A percentile compares a stretch with the other conserved stretches of the same genome.
phyloP scores from a whole-genome alignment of 2,113 vertebrate species.

The Puffinus mauretanicus region DNA sequence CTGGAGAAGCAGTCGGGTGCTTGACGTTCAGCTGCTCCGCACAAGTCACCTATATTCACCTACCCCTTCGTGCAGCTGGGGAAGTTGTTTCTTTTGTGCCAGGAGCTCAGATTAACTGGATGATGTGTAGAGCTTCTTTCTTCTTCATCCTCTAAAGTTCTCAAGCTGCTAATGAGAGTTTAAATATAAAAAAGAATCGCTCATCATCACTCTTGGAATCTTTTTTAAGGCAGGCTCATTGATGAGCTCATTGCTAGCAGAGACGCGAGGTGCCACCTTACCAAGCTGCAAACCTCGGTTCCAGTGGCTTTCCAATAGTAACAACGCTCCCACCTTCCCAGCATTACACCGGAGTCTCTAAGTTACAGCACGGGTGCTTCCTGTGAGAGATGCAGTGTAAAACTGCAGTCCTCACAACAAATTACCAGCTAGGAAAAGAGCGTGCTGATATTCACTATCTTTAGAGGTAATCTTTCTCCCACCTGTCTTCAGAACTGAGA shows the following conservation, averaged over 20 bases:
- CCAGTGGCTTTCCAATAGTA: not conserved
- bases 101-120: not conserved
- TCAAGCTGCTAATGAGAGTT: not conserved
- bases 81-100: not conserved
- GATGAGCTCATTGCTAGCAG: not conserved
- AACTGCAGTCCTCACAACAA: not conserved
- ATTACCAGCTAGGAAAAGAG: not conserved
- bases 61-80: not conserved
- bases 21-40: not conserved
- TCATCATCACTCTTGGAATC: not conserved
- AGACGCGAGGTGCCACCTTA: rapidly evolving
- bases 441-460: rapidly evolving
- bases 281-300: not conserved
- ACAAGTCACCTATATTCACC: not conserved
- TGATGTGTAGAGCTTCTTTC: not conserved
- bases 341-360: rapidly evolving
- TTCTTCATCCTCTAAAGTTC: not conserved
- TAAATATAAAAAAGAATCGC: not conserved
- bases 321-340: not conserved
- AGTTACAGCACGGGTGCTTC: not conserved
- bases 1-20: not conserved
- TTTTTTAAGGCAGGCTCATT: not conserved
- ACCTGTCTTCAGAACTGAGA: not conserved
- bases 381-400: rapidly evolving
- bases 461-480: not conserved